A percentile compares a stretch with the other conserved stretches of the same genome.
Evolutionary conservation across 2,797 vertebrate genomes (phyloP).

Genomic region (Crenuchus spilurus): DNA sequence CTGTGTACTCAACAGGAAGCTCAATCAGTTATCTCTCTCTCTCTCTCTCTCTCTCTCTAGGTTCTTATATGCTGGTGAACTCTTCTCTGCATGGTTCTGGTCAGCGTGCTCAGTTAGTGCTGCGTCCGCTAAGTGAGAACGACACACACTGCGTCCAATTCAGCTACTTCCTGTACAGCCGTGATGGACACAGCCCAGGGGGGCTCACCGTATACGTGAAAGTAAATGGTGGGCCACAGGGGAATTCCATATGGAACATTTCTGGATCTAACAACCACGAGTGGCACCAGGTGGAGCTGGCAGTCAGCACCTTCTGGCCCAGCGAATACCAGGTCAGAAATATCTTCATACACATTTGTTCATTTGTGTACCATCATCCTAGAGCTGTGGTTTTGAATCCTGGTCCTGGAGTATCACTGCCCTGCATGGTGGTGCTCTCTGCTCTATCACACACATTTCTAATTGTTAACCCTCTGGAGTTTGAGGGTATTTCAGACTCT

Average conservation of each 20-base stretch:
- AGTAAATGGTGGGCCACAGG: slow-evolving; percentile 86
- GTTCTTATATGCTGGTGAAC: slow-evolving; percentile 95
- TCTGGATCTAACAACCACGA: slow-evolving; percentile 88
- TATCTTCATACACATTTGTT: too few relatives aligned
- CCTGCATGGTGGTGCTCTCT: too few relatives aligned
- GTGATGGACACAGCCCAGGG: slow-evolving; percentile 90
- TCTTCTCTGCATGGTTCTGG: slow-evolving; percentile 87
- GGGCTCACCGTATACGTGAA: slow-evolving; percentile 85
- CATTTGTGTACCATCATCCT: too few relatives aligned
- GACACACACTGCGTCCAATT: slow-evolving; percentile 98
- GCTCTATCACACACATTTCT: too few relatives aligned
- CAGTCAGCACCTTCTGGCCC: slow-evolving; percentile 96
- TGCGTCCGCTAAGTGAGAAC: slow-evolving; percentile 91
- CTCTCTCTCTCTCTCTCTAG: slow-evolving; percentile 65
- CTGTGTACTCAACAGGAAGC: too few relatives aligned
- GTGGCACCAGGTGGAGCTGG: slow-evolving; percentile 95
- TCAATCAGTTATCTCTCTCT: too few relatives aligned
- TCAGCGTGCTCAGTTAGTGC: slow-evolving; percentile 86
- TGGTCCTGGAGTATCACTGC: too few relatives aligned
- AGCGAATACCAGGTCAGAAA: slow-evolving; percentile 90
- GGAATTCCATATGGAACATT: slow-evolving; percentile 90
- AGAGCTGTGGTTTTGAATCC: too few relatives aligned
- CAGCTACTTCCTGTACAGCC: slow-evolving; percentile 95
- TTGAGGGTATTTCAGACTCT: too few relatives aligned
- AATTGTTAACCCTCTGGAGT: too few relatives aligned